Percentiles rank a stretch among this genome's conserved stretches.
These are phyloP conservation scores for Sinotaia quadrata DNA, from an alignment of 2,888 invertebrate genomes.

Conservation along the genomic window DNA sequence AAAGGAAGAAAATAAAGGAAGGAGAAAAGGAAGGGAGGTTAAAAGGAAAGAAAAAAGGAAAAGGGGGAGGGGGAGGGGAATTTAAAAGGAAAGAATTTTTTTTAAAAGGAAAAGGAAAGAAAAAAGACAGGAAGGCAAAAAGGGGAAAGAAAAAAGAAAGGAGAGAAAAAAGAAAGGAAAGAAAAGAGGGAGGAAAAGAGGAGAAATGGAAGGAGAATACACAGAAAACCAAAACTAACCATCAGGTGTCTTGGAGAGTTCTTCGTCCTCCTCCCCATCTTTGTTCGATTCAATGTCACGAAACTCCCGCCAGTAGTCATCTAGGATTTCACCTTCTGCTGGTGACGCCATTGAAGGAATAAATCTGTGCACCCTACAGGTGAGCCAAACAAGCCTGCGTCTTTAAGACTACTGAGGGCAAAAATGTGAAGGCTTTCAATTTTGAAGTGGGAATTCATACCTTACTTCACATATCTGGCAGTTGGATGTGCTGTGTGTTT, in stretches of 20 bases:
- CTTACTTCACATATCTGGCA: too few relatives aligned
- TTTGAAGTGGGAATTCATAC: too few relatives aligned
- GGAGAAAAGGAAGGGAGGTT: not conserved
- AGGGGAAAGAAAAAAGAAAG: not conserved
- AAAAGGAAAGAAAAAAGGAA: not conserved
- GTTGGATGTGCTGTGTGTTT: too few relatives aligned
- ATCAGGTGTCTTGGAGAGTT: constrained; percentile 61
- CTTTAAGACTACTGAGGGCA: too few relatives aligned
- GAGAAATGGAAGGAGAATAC: not conserved
- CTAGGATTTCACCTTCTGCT: constrained; percentile 24
- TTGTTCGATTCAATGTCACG: constrained; percentile 55
- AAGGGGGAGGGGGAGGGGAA: not conserved
- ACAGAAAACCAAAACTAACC: constrained; percentile 39
- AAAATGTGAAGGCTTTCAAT: too few relatives aligned
- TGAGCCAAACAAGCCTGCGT: too few relatives aligned
- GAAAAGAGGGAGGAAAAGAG: not conserved
- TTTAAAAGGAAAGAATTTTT: not conserved
- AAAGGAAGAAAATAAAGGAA: not conserved
- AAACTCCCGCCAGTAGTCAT: constrained; percentile 62
- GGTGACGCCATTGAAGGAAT: constrained; percentile 19
- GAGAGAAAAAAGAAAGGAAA: constrained; percentile 15
- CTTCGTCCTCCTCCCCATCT: constrained; percentile 49
- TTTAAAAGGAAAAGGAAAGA: not conserved
- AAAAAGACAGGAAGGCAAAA: not conserved
- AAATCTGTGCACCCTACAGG: too few relatives aligned